These are phyloP conservation scores for Parapristionchus giblindavisi DNA, from an alignment of 2,888 invertebrate genomes.

Conservation along the genomic window DNA sequence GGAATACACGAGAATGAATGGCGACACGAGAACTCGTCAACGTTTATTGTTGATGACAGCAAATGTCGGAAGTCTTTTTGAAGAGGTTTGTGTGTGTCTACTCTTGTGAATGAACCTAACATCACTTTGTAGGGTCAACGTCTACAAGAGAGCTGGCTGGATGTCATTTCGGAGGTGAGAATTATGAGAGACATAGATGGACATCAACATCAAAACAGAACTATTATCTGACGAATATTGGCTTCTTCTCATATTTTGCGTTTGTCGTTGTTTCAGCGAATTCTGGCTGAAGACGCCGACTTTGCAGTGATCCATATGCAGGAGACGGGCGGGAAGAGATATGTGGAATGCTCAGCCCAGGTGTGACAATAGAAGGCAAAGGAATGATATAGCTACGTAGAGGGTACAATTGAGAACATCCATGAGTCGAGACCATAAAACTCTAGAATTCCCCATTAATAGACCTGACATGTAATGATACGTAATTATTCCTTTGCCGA, in stretches of 20 bases:
- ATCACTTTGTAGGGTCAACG: slow-evolving; percentile 32
- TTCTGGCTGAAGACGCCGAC: slow-evolving; percentile 48
- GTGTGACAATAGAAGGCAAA: too few relatives aligned
- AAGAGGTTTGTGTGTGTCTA: slow-evolving; percentile 46
- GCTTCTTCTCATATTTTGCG: slow-evolving; percentile 2
- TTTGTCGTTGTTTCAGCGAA: slow-evolving; percentile 48
- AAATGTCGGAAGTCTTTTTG: slow-evolving; percentile 68
- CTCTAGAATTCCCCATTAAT: too few relatives aligned
- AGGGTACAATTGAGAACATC: too few relatives aligned
- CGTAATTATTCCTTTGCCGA: too few relatives aligned
- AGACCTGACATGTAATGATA: too few relatives aligned
- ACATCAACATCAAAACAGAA: too few relatives aligned
- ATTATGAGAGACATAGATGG: too few relatives aligned
- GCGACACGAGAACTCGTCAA: not conserved
- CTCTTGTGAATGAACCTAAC: not conserved
- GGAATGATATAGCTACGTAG: too few relatives aligned
- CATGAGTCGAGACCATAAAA: too few relatives aligned
- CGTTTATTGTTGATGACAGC: slow-evolving; percentile 64
- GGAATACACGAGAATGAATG: slow-evolving; percentile 24
- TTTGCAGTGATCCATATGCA: slow-evolving; percentile 62
- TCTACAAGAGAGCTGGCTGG: slow-evolving; percentile 34
- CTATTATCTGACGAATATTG: not conserved
- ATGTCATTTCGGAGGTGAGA: slow-evolving; percentile 37
- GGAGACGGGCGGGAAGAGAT: slow-evolving; percentile 66
- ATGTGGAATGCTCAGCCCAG: slow-evolving; percentile 46